Conservation (phyloP, 2,797 vertebrate species). For the Aselliscus stoliczkanus region DNA sequence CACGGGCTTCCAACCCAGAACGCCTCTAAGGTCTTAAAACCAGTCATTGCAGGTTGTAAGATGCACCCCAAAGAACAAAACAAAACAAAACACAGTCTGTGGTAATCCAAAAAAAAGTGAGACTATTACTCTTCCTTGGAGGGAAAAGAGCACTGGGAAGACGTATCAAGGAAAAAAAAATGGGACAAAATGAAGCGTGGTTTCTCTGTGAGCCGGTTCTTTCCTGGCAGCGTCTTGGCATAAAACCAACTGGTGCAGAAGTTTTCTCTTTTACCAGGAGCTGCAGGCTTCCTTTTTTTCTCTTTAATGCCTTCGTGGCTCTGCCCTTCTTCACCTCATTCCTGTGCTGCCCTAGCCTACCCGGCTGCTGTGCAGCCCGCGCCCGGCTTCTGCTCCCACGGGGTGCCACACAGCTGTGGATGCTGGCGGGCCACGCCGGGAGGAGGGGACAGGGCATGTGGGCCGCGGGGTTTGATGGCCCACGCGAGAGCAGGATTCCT, state of each 20-base stretch:
- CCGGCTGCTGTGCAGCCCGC: rapidly evolving
- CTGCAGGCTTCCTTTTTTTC: not conserved
- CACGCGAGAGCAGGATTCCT: not conserved
- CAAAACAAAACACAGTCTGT: not conserved
- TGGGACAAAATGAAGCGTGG: not conserved
- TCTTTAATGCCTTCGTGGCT: not conserved
- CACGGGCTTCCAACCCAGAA: not conserved
- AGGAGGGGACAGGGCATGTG: not conserved
- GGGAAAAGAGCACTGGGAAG: not conserved
- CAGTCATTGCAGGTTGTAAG: not conserved
- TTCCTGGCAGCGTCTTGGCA: constrained; percentile 5
- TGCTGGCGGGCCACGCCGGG: not conserved
- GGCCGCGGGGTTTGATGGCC: not conserved
- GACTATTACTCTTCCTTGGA: not conserved
- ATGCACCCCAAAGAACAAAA: not conserved
- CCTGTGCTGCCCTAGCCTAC: not conserved
- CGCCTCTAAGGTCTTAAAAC: not conserved
- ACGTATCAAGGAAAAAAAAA: not conserved
- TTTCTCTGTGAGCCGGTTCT: not conserved
- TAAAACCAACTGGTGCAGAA: not conserved
- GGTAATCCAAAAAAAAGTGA: not conserved
- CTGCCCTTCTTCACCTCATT: not conserved
- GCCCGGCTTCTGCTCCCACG: rapidly evolving
- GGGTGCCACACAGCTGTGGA: not conserved
- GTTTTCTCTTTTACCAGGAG: not conserved